Evolutionary conservation across 1,140 invertebrate species (phyloP).

Genomic region (Drosophila paulistorum): DNA sequence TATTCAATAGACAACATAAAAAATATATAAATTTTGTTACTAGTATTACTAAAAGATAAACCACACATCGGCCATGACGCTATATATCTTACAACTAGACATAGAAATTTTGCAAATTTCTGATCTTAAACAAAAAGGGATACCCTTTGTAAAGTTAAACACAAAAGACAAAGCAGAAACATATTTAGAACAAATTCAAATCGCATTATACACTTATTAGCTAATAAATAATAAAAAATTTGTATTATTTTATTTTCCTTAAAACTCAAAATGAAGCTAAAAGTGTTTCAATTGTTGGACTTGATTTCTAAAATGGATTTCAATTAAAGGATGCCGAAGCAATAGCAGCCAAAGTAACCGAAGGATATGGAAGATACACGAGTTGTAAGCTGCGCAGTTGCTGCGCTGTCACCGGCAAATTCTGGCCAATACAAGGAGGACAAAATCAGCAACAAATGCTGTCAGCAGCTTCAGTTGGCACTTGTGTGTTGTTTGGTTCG

Average conservation of each 20-base stretch:
- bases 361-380: conserved; percentile 27
- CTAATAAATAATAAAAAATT: conserved; percentile 65
- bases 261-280: conserved; percentile 17
- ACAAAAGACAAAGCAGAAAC: conserved; percentile 34
- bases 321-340: neutral
- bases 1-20: too few species aligned
- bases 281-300: neutral
- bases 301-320: neutral
- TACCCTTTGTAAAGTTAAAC: conserved; percentile 43
- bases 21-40: too few species aligned
- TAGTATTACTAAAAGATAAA: too few species aligned
- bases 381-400: conserved; percentile 47
- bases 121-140: conserved; percentile 22
- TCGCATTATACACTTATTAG: conserved; percentile 63
- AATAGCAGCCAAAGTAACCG: neutral
- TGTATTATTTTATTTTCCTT: conserved; percentile 63
- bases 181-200: conserved; percentile 70
- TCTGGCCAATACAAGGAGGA: conserved; percentile 31
- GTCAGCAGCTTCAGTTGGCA: conserved; percentile 69
- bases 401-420: conserved; percentile 41
- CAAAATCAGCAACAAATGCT: conserved; percentile 79
- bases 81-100: too few species aligned
- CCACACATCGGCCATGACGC: too few species aligned
- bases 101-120: too few species aligned
- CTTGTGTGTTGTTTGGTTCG: conserved; percentile 62